Conservation (phyloP, 2,888 invertebrate species). For the Microdon myrmicae region DNA sequence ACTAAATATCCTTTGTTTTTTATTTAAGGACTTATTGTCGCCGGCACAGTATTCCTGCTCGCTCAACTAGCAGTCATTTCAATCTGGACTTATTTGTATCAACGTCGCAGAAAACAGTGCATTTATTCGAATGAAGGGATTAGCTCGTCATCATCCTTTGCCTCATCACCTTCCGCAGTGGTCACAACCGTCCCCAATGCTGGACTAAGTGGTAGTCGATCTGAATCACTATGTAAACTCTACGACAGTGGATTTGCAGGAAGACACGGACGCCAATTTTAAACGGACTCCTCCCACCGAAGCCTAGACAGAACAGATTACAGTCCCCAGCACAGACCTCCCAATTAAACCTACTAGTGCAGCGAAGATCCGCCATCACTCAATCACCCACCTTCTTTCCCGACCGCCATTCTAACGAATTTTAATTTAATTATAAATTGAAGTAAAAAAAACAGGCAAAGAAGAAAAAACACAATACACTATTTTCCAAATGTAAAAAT, state of each 20-base stretch:
- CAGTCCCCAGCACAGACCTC: no score
- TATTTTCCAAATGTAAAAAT: conserved; percentile 49
- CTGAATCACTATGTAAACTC: conserved; percentile 82
- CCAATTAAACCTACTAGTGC: no score
- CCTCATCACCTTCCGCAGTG: conserved; percentile 55
- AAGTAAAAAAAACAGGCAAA: conserved; percentile 2
- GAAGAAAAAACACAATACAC: conserved; percentile 17
- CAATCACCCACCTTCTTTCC: no score
- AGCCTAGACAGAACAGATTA: no score
- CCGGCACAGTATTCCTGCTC: conserved; percentile 85
- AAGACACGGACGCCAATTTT: conserved; percentile 65
- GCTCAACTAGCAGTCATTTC: conserved; percentile 88
- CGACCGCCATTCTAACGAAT: no score
- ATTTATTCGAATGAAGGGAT: conserved; percentile 56
- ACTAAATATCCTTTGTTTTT: conserved; percentile 1
- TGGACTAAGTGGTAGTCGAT: conserved; percentile 74
- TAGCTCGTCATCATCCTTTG: conserved; percentile 55
- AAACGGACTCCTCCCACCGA: no score
- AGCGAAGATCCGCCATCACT: no score
- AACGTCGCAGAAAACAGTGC: conserved; percentile 73
- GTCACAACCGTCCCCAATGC: conserved; percentile 69
- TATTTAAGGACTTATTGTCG: conserved; percentile 80
- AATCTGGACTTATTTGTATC: conserved; percentile 90
- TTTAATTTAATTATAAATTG: conserved; percentile 24
- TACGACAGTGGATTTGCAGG: conserved; percentile 84